Evolutionary conservation across 1,140 invertebrate species (phyloP), one percentile per base, ranked within the genome.

Genomic region (Conus ventricosus): DNA sequence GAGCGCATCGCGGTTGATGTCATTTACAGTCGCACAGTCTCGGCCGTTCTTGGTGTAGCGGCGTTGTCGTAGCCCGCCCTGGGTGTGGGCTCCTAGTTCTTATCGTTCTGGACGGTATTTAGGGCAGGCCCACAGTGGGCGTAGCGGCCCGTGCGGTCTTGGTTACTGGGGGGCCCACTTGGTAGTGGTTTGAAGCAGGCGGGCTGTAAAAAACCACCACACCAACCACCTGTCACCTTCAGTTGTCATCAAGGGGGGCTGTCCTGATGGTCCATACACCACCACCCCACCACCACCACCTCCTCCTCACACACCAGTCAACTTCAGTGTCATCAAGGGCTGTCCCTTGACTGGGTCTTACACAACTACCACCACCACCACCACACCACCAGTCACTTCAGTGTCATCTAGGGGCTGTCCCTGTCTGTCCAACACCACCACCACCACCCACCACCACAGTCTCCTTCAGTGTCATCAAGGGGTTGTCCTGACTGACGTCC

Each of bases 131-230:
- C 82, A 63, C 1, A 3, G n/a, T 3, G n/a, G 39, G 39, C 54
- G 85, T 92, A 92, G 20, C 88, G 87, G 5, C 89, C 88, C 63
- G 89, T 90, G 5, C 91, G 51, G 90, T 93, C 87, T 71, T 91
- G 88, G 13, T 87, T 23, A 23, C 89, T 91, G n/a, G 55, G 92
- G 92, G 17, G 92, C 92, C 92, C 92, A 93, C 8, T 85, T 7
- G 89, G 75, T 10, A 88, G 15, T n/a, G 87, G 88, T 51, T 71
- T 89, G 10, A 91, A 81, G 63, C 90, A 89, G 8, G 88, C 88
- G 3, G 39, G 25, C 89, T 91, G 87, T n/a, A n/a, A 23, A 81
- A 81, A 54, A 7, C 4, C 7, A 25, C 71, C 15, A 75, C 20
- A 76, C 23, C 23, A n/a, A 27, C 5, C 27, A 25, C 27, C 39